Evolutionary conservation across 2,888 invertebrate species (phyloP), one percentile per base, ranked within the genome.

Genomic region (Ethmia dodecea): DNA sequence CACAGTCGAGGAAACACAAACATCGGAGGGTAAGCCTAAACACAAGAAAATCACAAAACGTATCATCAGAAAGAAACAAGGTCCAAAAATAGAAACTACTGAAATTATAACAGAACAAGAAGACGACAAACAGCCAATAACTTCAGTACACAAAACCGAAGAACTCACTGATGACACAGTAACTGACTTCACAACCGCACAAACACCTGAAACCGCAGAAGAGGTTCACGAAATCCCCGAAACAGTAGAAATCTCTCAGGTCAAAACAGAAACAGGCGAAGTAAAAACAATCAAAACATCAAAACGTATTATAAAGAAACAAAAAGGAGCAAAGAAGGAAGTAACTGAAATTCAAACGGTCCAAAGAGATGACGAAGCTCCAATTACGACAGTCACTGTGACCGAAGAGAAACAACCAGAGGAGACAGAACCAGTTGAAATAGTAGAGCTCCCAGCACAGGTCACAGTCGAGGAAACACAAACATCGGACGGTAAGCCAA

Each of bases 221-320:
- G 38, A 2, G 20, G 1, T 20, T 8, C 20, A 6, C 20, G 20
- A 20, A 50, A 30, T 24, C 33, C n/a, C n/a, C n/a, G n/a, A n/a
- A n/a, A n/a, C n/a, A n/a, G n/a, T n/a, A 32, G 20, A 20, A 20
- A 20, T 20, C 1, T 9, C 20, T 2, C 20, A 20, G 5, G 20
- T 9, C n/a, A n/a, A n/a, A n/a, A 74, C 79, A 1, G 49, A 66
- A 37, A 54, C 62, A 39, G 73, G 69, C 1, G 68, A 67, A 32
- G 45, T 62, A 2, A 65, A 63, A 20, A 63, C 60, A 41, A 67
- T 71, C 1, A 57, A 53, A 34, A 55, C 52, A 1, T 44, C 32
- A 4, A 60, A 46, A 30, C 46, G 41, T 2, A 33, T 59, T 4
- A 54, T 71, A 10, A 68, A 46, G 29, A 62, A 59, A 31, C 53